phyloP scores from a whole-genome alignment of 1,140 invertebrate species.

The Steinernema khuongi region DNA sequence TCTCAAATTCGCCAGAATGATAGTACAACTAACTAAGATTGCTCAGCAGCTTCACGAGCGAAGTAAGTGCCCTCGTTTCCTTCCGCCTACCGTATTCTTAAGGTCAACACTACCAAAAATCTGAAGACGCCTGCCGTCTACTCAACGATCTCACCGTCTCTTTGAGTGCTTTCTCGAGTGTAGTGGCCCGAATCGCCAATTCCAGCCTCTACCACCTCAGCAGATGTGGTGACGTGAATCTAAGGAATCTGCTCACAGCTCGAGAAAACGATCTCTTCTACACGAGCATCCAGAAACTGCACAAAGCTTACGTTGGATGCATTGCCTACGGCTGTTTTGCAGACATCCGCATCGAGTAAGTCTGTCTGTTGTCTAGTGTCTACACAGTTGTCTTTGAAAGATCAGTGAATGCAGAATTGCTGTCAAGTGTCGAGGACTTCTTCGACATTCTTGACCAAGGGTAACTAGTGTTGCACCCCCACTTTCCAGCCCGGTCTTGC shows the following conservation, averaged over 20 bases:
- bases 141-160: neutral
- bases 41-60: conserved; percentile 9
- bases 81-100: neutral
- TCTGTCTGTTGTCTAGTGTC: neutral
- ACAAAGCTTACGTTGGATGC: conserved; percentile 9
- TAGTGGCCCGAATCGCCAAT: neutral
- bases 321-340: neutral
- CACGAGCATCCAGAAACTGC: neutral
- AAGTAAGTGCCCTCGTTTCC: neutral
- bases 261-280: neutral
- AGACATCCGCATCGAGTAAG: conserved; percentile 1
- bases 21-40: neutral
- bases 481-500: neutral
- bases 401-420: neutral
- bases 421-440: neutral
- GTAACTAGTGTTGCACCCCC: neutral
- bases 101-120: conserved; percentile 9
- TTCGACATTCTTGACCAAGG: neutral
- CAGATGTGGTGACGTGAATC: neutral
- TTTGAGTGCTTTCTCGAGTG: neutral
- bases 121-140: neutral
- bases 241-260: neutral
- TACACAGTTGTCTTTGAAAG: neutral
- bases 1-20: neutral
- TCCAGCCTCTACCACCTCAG: neutral